Base-by-base conservation (phyloP, 2,797 vertebrate genomes). In the Spinus olivaceus region DNA sequence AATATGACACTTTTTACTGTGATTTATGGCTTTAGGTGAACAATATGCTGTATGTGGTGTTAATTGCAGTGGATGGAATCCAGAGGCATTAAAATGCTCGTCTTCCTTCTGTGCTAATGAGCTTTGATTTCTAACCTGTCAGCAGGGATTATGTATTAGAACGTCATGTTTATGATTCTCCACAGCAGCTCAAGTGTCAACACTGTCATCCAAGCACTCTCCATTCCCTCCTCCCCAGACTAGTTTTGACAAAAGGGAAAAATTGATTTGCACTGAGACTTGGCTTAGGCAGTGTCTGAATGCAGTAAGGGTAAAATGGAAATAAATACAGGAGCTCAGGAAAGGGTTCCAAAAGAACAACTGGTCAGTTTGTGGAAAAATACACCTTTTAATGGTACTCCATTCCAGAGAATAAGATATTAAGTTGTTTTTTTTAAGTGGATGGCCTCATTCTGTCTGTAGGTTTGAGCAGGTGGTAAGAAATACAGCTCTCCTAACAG, bases 11-110 rank as follows among this genome's bases (percentile, higher is more conserved):
- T 80, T 90, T 60, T 94, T 91, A 50, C 42, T 67, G 46, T 95
- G 89, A 95, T 97, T 97, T 96, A 97, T 92, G 44, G 37, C 85
- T 93, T 88, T 92, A 94, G 64, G 79, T 93, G 91, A 97, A 89
- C 76, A 92, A 59, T 92, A 73, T 90, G 46, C 79, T 96, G 53
- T 88, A 85, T 94, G 80, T 76, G 74, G 47, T 84, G 74, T 95
- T 96, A 95, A 97, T 94, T 93, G 71, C 84, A 56, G 67, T 96
- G 96, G 96, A 94, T 86, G 51, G 74, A 96, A 95, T 97, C 95
- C 97, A 97, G 86, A 92, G 80, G 69, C n/a, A 95, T 89, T 95
- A 88, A 97, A 94, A 95, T 79, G 81, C 60, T 95, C 4, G 0
- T 95, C 71, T 95, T 95, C 51, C 25, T 32, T 92, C 39, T 87